Base-by-base conservation (phyloP, 1,140 invertebrate genomes). In the Whitmania pigra region DNA sequence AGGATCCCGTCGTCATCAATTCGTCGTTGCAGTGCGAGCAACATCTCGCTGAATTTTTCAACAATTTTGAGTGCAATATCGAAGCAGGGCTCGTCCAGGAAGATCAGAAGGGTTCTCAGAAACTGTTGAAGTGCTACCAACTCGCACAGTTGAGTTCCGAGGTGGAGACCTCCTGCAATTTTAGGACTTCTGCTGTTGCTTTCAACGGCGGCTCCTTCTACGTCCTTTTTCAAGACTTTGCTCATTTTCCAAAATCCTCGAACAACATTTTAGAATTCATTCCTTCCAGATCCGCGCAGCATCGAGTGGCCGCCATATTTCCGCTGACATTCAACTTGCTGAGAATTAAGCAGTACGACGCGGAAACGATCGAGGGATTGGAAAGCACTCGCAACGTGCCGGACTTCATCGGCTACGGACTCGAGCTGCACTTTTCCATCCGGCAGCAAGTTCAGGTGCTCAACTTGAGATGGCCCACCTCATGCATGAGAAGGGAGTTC, bases 151-250 rank as follows among this genome's bases (percentile, higher is more conserved):
- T 70, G 17, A 57, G 25, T 6, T 70, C 53, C 25, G 13, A n/a
- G 25, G 20, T 43, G 17, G 29, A 72, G n/a, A 7, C 17, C 5
- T 6, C 29, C 5, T 18, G 29, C n/a, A n/a, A 27, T 11, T 0
- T 53, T 17, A 66, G 36, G 22, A 71, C 73, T 2, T 73, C 71
- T 40, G 73, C 78, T 43, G 71, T 80, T 20, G 74, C 79, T 0
- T 55, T 80, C 53, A 80, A 79, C 55, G 77, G 78, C 55, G 77
- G 78, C 67, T 63, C 71, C 53, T 73, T 80, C 17, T 80, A 80
- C 73, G 74, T 79, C 17, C 55, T 80, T 36, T 74, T 77, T 31
- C 43, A 72, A 20, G 73, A 73, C 29, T 77, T 73, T 63, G 71
- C 77, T 29, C 76, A 77, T 57, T 79, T 76, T 76, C 80, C 80